Base-by-base conservation (phyloP, 2,113 vertebrate genomes). In the Beaufortia kweichowensis region DNA sequence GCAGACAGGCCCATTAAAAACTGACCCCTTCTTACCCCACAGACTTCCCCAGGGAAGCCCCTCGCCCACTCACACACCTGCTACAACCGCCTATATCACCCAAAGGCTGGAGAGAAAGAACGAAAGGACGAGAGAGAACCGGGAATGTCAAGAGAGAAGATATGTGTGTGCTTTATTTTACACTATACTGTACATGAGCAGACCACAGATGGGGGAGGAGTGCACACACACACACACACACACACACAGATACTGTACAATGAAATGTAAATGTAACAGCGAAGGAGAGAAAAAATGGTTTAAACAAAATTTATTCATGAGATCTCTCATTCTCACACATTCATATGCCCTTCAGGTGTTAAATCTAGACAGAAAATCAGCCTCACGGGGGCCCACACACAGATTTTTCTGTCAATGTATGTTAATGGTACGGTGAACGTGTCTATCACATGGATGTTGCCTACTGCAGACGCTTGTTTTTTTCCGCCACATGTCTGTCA, bases 11-110 rank as follows among this genome's bases (percentile, higher is more conserved):
- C 82, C 78, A 89, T 88, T 89, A 91, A 86, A 89, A 82, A 33
- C 2, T 41, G 84, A 90, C 87, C 89, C 77, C 68, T 23, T 66
- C 1, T 26, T 76, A 86, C 87, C 88, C 85, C 69, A 71, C 72
- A 78, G 15, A 65, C 68, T 69, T 83, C 81, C 80, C 76, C 78
- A 76, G 78, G 70, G 71, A 60, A 78, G 80, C 79, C 24, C 66
- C 29, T 83, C 81, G 64, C 88, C 86, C 86, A 87, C 86, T 81
- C 82, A 82, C 79, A 79, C 89, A 90, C 89, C 89, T 89, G 86
- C 90, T 87, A 74, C 86, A 77, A 69, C 76, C 57, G 62, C 48
- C 64, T 77, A 60, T 28, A 76, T 43, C 48, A 74, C 80, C 81
- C 39, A 35, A 6, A 48, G 76, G 43, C 55, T 50, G 56, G 41